Evolutionary conservation across 2,797 vertebrate genomes (phyloP).

Genomic region (Pipistrellus pygmaeus): DNA sequence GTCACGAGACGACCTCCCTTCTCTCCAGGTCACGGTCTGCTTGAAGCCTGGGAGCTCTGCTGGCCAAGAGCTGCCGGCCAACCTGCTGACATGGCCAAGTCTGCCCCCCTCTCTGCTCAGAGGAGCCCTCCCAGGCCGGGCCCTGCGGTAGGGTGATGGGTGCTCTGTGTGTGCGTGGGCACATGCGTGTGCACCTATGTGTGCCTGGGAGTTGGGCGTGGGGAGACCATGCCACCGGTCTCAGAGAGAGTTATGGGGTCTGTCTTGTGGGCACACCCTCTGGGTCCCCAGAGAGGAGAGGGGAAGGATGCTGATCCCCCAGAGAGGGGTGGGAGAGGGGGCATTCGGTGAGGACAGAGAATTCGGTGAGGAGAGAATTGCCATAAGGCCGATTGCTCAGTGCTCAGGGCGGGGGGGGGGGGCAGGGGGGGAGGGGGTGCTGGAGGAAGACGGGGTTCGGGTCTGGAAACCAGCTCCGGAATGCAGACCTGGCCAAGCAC

Average conservation of each 20-base stretch:
- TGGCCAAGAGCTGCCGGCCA: neutral
- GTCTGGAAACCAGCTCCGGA: slow-evolving; percentile 13
- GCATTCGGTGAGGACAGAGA: neutral
- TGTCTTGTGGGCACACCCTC: neutral
- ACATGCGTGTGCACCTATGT: accelerated
- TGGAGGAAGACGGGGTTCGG: neutral
- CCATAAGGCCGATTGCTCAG: neutral
- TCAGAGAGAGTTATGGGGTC: neutral
- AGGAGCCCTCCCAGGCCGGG: neutral
- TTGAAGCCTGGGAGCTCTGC: neutral
- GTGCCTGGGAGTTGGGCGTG: accelerated
- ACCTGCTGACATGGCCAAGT: neutral
- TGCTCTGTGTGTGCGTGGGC: accelerated
- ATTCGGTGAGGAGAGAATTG: neutral
- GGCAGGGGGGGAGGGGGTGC: neutral
- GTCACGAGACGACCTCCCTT: neutral
- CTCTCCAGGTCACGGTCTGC: neutral
- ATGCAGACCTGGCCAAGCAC: neutral
- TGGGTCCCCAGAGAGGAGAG: neutral
- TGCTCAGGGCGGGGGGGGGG: neutral
- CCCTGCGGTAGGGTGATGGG: neutral
- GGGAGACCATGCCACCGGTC: neutral
- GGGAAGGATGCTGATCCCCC: neutral
- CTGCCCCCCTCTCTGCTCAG: neutral
- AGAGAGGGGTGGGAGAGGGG: too few species aligned